Evolutionary conservation across 2,797 vertebrate species (phyloP), one percentile per base, ranked within the genome.

Genomic region (Mallotus villosus): DNA sequence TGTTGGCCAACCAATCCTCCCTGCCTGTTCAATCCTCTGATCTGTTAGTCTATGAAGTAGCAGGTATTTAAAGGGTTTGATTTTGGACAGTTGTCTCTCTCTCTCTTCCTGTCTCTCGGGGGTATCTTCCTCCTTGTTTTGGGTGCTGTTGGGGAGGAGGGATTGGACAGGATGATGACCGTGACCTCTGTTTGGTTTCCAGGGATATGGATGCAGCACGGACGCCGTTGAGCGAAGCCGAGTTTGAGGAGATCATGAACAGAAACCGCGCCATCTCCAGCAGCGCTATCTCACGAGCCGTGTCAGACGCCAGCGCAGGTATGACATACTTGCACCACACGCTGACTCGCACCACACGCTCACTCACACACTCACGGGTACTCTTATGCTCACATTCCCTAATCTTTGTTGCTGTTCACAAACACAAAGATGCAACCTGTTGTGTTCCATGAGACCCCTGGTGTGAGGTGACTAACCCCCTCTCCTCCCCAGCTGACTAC

Each of bases 231-330:
- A 98, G 96, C 73, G 98, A 99, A 92, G 96, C 97, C 17, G 98
- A 99, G 88, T 99, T 99, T 93, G 98, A 99, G 92, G 98, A 99
- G 94, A 99, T 99, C 79, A 99, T 99, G 98, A 99, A 99, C 89
- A 93, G 98, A 77, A 99, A 99, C 89, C 90, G 98, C 79, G 98
- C 98, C 0, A 99, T 99, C 85, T 99, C 98, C 84, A 98, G 97
- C 89, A 99, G 97, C 83, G 98, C 98, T 75, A 99, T 99, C 90
- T 99, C 98, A 0, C 94, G 98, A 92, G 97, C 97, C 19, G 98
- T 99, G 74, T 99, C 97, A 58, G 98, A 99, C 73, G 98, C 98
- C 71, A 99, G 98, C 85, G 98, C 98, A 91, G 98, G 98, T 99
- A 88, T 89, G 1, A 7, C 1, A 0, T 4, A 60, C n/a, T n/a